Conservation (phyloP, 2,113 vertebrate genomes). For the Lycocorax pyrrhopterus region DNA sequence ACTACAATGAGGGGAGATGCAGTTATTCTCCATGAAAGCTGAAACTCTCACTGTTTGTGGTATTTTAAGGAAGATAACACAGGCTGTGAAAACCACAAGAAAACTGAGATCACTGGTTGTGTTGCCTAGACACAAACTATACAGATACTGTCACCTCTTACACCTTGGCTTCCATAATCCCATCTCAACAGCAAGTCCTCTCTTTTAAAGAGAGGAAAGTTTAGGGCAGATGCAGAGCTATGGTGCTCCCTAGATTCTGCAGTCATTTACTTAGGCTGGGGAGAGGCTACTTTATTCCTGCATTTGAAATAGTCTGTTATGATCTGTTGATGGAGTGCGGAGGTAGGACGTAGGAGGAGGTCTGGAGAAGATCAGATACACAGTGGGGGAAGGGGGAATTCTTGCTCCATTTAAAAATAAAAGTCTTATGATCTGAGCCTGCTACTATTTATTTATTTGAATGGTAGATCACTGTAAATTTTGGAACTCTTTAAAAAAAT, state of each 20-base stretch:
- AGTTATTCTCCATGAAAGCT: not conserved
- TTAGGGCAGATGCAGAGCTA: not conserved
- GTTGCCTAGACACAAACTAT: not conserved
- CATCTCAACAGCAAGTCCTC: not conserved
- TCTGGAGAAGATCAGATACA: not conserved
- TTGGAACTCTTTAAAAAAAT: not conserved
- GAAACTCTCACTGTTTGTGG: not conserved
- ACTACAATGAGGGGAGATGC: not conserved
- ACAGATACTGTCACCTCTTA: not conserved
- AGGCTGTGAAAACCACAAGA: not conserved
- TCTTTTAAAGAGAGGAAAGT: not conserved
- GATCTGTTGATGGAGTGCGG: not conserved
- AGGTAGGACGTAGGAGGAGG: not conserved
- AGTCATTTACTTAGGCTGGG: not conserved
- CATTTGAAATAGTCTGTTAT: not conserved
- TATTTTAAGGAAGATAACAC: not conserved
- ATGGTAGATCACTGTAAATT: not conserved
- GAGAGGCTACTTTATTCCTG: not conserved
- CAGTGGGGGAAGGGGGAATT: not conserved
- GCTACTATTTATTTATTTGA: not conserved
- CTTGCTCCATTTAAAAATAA: not conserved
- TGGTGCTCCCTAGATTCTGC: not conserved
- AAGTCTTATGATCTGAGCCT: not conserved
- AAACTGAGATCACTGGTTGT: not conserved
- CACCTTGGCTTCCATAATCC: not conserved